Conservation (phyloP, 1,140 invertebrate species). For the Macrosteles quadrilineatus region DNA sequence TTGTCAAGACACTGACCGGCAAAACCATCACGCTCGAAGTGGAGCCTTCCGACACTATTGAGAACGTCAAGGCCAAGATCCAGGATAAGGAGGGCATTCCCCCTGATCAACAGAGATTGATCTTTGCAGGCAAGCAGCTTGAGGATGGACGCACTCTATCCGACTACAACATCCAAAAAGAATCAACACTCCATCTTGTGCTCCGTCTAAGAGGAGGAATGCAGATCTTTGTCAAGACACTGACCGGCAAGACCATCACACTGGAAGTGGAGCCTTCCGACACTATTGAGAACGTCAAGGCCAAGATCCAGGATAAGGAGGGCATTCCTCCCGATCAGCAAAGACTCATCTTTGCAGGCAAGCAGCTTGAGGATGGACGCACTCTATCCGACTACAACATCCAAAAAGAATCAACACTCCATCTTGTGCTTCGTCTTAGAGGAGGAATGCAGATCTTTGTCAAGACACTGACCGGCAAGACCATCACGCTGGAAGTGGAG, state of each 20-base stretch:
- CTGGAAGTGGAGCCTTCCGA: conserved; percentile 79
- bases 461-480: conserved; percentile 88
- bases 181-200: conserved; percentile 77
- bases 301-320: conserved; percentile 78
- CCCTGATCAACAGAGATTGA: conserved; percentile 62
- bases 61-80: conserved; percentile 94
- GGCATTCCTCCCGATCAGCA: conserved; percentile 87
- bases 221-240: conserved; percentile 83
- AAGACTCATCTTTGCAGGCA: conserved; percentile 87
- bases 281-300: conserved; percentile 87
- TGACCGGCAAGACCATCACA: conserved; percentile 86
- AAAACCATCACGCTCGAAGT: conserved; percentile 76
- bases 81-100: conserved; percentile 73
- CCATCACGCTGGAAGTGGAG: conserved; percentile 75
- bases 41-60: conserved; percentile 88
- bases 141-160: conserved; percentile 74
- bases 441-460: conserved; percentile 98
- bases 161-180: conserved; percentile 78
- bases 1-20: conserved; percentile 90
- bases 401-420: conserved; percentile 89
- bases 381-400: conserved; percentile 92
- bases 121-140: conserved; percentile 77
- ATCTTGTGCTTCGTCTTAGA: conserved; percentile 86
- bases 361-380: conserved; percentile 91
- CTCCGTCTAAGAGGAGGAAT: conserved; percentile 67